A percentile compares a stretch with the other conserved stretches of the same genome.
phyloP scores from a whole-genome alignment of 2,797 vertebrate genomes.

The Tolypeutes matacus region DNA sequence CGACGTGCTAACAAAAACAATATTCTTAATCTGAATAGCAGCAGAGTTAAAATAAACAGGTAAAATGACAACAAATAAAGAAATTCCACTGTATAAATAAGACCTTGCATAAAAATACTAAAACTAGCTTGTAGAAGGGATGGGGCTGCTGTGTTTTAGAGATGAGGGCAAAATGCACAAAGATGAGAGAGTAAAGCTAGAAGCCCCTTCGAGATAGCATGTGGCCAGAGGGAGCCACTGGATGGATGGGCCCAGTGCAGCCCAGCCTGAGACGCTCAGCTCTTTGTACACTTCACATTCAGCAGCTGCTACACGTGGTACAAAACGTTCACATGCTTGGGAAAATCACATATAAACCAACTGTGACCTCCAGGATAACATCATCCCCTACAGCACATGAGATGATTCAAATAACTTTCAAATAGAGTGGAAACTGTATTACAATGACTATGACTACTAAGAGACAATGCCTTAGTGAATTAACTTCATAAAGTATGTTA shows the following conservation, averaged over 20 bases:
- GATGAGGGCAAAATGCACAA: not conserved
- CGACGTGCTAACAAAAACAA: not conserved
- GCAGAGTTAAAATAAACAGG: not conserved
- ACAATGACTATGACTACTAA: not conserved
- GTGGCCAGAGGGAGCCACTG: not conserved
- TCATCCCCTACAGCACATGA: not conserved
- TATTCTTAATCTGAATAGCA: conserved; percentile 4
- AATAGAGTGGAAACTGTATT: not conserved
- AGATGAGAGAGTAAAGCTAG: not conserved
- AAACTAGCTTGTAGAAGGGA: not conserved
- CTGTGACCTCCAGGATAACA: not conserved
- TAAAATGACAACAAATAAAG: not conserved
- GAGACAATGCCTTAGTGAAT: not conserved
- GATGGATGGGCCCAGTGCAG: rapidly evolving
- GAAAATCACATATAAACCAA: not conserved
- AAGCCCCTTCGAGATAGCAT: not conserved
- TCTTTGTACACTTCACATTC: not conserved
- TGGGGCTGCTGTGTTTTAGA: not conserved
- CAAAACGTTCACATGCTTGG: not conserved
- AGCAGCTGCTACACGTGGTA: not conserved
- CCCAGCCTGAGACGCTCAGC: too few species aligned
- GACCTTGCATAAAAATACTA: not conserved
- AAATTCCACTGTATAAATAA: not conserved
- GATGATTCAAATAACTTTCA: not conserved
- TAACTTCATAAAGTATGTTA: not conserved